Evolutionary conservation across 2,888 invertebrate genomes (phyloP).

Genomic region (Trimorus sp.): DNA sequence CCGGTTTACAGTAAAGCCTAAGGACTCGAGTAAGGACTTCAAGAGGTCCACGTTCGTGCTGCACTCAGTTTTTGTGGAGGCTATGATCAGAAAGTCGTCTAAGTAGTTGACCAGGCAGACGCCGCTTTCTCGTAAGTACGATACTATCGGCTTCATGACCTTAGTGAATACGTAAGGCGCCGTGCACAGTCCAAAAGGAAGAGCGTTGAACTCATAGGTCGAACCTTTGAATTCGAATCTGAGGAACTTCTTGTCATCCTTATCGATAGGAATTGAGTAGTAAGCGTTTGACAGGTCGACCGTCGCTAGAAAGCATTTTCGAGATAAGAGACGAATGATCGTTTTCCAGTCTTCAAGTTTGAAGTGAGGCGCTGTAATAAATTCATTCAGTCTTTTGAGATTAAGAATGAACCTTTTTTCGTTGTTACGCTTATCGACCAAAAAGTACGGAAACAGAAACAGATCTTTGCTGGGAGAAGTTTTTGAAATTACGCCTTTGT

Average conservation of each 20-base stretch:
- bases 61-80: too few relatives aligned
- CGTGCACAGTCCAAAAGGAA: neutral
- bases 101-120: too few relatives aligned
- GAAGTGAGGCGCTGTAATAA: neutral
- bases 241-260: neutral
- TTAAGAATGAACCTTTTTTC: neutral
- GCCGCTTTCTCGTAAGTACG: too few relatives aligned
- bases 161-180: neutral
- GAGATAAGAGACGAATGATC: neutral
- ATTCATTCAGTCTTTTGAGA: neutral
- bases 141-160: neutral
- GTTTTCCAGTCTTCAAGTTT: constrained; percentile 1
- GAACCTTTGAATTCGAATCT: neutral
- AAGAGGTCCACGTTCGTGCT: too few relatives aligned
- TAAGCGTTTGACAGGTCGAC: neutral
- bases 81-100: too few relatives aligned
- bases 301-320: neutral
- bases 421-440: neutral
- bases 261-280: neutral
- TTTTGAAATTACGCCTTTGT: too few relatives aligned
- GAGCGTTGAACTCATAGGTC: neutral
- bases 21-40: too few relatives aligned
- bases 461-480: too few relatives aligned
- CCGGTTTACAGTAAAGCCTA: too few relatives aligned
- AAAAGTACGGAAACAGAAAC: neutral